phyloP scores from a whole-genome alignment of 2,797 vertebrate genomes.

The Urosaurus nigricauda region DNA sequence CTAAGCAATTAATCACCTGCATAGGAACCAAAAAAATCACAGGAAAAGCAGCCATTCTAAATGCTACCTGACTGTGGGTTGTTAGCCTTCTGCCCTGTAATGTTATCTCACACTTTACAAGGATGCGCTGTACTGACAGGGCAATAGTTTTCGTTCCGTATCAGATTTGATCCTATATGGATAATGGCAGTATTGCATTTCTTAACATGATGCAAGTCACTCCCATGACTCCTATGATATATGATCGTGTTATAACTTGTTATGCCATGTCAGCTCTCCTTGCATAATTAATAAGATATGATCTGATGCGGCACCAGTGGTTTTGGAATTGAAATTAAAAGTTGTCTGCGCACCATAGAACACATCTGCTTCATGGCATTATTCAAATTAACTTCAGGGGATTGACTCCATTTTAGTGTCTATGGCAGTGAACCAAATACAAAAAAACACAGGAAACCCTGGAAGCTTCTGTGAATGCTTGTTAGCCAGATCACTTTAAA shows the following conservation, averaged over 20 bases:
- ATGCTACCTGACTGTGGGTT: background rate
- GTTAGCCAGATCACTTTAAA: conserved; percentile 50
- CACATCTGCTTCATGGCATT: conserved; percentile 82
- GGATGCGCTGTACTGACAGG: background rate
- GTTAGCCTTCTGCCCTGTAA: background rate
- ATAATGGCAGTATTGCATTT: background rate
- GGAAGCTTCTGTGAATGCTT: conserved; percentile 47
- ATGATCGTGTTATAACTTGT: conserved; percentile 64
- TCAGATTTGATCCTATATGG: background rate
- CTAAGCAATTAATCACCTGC: too few relatives aligned
- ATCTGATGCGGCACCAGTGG: conserved; percentile 62
- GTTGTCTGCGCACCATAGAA: conserved; percentile 72
- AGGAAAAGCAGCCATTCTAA: background rate
- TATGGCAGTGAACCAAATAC: conserved; percentile 48
- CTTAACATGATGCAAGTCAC: background rate
- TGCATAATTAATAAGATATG: conserved; percentile 62
- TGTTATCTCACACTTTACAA: conserved; percentile 1
- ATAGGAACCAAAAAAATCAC: too few relatives aligned
- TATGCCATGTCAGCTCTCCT: conserved; percentile 28
- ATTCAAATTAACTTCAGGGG: conserved; percentile 74
- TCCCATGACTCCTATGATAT: conserved; percentile 7
- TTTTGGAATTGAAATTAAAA: conserved; percentile 59
- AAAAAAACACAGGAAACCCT: conserved; percentile 39
- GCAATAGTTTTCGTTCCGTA: background rate
- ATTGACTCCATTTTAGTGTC: conserved; percentile 27